Evolutionary conservation across 2,113 vertebrate genomes (phyloP).

Genomic region (Vulpes vulpes): DNA sequence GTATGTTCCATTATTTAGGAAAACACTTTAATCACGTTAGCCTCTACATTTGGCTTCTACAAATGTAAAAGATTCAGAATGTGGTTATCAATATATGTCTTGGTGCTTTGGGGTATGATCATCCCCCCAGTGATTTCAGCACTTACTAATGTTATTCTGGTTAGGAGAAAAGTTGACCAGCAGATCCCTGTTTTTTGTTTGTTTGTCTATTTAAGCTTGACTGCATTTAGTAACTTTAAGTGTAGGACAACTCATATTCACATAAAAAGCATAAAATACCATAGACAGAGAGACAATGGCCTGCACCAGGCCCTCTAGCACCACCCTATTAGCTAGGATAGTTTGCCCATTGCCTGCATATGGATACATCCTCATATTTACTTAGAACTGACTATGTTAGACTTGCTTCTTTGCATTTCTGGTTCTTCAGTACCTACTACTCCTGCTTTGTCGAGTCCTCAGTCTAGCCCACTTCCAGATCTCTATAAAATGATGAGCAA

Average conservation of each 20-base stretch:
- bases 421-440: neutral
- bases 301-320: rapidly evolving
- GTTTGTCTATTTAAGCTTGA: neutral
- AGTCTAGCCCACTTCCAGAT: neutral
- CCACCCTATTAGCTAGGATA: rapidly evolving
- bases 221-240: neutral
- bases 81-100: neutral
- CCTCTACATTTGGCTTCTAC: neutral
- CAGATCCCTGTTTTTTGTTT: neutral
- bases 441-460: neutral
- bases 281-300: neutral
- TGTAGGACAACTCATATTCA: neutral
- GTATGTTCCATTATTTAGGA: conserved; percentile 84
- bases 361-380: rapidly evolving
- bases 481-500: neutral
- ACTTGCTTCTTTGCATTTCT: neutral
- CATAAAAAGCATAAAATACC: neutral
- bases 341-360: neutral
- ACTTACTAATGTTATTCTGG: neutral
- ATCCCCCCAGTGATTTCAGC: neutral
- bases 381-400: neutral
- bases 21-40: neutral
- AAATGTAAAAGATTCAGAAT: neutral
- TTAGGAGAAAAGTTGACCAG: neutral
- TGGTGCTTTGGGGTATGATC: neutral